These are phyloP conservation scores for Drosophila orosa DNA, from an alignment of 1,140 invertebrate genomes.

Conservation along the genomic window DNA sequence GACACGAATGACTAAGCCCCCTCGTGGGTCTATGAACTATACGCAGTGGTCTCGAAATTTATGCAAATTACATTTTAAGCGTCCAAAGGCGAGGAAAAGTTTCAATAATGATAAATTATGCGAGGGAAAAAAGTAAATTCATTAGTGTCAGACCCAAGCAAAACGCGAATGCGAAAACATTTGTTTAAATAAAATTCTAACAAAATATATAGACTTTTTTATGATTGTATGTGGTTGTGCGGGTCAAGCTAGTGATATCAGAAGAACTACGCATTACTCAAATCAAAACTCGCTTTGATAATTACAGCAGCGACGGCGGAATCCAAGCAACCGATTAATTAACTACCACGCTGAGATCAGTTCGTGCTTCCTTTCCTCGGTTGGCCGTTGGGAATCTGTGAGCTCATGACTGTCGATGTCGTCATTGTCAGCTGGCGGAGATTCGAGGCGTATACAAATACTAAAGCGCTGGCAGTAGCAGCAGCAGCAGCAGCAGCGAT, in stretches of 20 bases:
- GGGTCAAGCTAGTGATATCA: slow-evolving; percentile 9
- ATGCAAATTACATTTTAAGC: slow-evolving; percentile 31
- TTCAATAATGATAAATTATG: slow-evolving; percentile 41
- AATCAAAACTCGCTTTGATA: slow-evolving; percentile 24
- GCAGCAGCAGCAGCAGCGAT: slow-evolving; percentile 5
- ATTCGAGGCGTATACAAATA: slow-evolving; percentile 37
- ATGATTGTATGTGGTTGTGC: neutral
- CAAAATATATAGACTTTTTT: neutral
- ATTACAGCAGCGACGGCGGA: neutral
- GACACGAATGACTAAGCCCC: slow-evolving; percentile 22
- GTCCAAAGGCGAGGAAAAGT: slow-evolving; percentile 8
- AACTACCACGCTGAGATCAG: slow-evolving; percentile 28
- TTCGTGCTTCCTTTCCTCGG: slow-evolving; percentile 11
- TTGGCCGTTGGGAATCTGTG: slow-evolving; percentile 23
- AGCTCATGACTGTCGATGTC: slow-evolving; percentile 69
- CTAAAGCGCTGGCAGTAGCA: slow-evolving; percentile 1
- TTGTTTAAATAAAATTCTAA: slow-evolving; percentile 54
- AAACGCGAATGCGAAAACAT: slow-evolving; percentile 47
- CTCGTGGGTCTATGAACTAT: slow-evolving; percentile 10
- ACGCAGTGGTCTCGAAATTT: slow-evolving; percentile 13
- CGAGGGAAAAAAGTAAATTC: slow-evolving; percentile 42
- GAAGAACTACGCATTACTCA: slow-evolving; percentile 13
- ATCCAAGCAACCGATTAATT: slow-evolving; percentile 14
- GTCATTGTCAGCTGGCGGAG: slow-evolving; percentile 56
- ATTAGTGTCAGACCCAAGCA: slow-evolving; percentile 52